Evolutionary conservation across 2,113 vertebrate genomes (phyloP).

Genomic region (Scortum barcoo): DNA sequence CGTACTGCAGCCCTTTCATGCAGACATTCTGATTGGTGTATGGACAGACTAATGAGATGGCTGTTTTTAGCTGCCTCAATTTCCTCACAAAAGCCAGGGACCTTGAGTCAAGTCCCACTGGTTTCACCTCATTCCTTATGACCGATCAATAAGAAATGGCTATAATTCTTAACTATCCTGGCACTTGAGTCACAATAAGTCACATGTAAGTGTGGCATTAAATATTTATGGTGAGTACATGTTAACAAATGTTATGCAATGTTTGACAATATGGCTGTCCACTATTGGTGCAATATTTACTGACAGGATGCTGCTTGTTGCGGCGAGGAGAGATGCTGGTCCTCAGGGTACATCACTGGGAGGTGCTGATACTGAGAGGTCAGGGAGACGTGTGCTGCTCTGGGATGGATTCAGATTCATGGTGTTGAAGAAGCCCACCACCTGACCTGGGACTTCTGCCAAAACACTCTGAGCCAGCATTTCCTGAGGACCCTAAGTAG

Average conservation of each 20-base stretch:
- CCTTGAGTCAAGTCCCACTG: not conserved
- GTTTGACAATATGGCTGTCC: not conserved
- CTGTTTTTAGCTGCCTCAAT: conserved; percentile 7
- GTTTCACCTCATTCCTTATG: not conserved
- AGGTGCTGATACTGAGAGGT: conserved; percentile 46
- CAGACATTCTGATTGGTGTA: not conserved
- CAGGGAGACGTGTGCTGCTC: conserved; percentile 7
- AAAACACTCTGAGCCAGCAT: conserved; percentile 78
- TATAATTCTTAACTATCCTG: conserved; percentile 22
- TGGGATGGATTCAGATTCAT: conserved; percentile 69
- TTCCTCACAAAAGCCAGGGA: not conserved
- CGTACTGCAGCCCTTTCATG: not conserved
- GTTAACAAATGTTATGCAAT: not conserved
- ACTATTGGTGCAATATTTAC: not conserved
- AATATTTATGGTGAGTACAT: not conserved
- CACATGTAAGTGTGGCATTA: not conserved
- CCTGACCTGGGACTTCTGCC: conserved; percentile 83
- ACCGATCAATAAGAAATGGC: not conserved
- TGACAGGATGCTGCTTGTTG: not conserved
- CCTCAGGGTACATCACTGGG: conserved; percentile 14
- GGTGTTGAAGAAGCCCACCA: conserved; percentile 74
- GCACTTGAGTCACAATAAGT: conserved; percentile 55
- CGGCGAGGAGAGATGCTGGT: not conserved
- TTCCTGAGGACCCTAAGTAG: conserved; percentile 75
- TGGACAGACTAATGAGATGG: not conserved